These are phyloP conservation scores for Pangasianodon gigas DNA, from an alignment of 2,113 vertebrate genomes.

Conservation along the genomic window DNA sequence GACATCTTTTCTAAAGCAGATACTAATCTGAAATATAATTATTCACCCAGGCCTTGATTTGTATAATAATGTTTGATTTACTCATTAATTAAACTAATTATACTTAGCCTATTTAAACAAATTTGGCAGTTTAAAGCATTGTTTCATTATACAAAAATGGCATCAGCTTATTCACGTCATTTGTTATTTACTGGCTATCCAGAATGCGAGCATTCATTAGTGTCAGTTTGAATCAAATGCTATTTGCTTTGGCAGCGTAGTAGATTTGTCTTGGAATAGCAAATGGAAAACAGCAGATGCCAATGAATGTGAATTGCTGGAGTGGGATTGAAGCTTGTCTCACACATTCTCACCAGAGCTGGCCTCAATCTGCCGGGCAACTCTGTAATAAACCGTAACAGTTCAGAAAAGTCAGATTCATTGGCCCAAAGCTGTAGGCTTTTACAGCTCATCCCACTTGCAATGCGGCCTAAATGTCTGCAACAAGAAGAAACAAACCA, in stretches of 20 bases:
- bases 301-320: constrained; percentile 1
- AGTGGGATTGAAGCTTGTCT: not conserved
- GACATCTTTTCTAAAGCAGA: not conserved
- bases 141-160: not conserved
- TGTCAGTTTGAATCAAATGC: constrained; percentile 14
- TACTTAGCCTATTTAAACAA: not conserved
- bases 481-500: not conserved
- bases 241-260: constrained; percentile 10
- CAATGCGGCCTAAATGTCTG: constrained; percentile 79
- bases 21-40: not conserved
- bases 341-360: constrained; percentile 77
- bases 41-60: not conserved
- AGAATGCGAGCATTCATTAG: not conserved
- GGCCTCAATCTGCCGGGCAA: constrained; percentile 75
- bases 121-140: not conserved
- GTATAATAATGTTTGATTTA: not conserved
- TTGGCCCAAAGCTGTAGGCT: constrained; percentile 75
- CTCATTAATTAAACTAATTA: not conserved
- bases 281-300: constrained; percentile 1
- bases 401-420: constrained; percentile 73
- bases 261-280: not conserved
- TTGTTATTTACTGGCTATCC: constrained; percentile 8
- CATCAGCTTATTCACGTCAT: not conserved
- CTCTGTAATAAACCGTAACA: constrained; percentile 74
- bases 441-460: constrained; percentile 79